Conservation (phyloP, 2,113 vertebrate genomes). For the Ia io region DNA sequence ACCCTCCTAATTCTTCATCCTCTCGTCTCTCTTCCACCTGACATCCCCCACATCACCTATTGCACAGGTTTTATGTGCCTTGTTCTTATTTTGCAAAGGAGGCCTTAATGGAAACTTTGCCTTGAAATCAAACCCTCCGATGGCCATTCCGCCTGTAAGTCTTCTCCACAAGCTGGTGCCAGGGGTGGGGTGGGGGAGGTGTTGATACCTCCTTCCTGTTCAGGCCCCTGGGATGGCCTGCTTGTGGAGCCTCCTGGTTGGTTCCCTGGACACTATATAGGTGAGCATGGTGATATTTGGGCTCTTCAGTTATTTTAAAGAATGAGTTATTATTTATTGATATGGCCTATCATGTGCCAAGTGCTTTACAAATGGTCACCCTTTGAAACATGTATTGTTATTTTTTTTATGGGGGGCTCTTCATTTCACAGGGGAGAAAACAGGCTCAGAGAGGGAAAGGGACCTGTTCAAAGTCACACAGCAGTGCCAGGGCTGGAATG, state of each 20-base stretch:
- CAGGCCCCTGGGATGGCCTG: no score
- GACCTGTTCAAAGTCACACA: neutral
- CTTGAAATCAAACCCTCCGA: neutral
- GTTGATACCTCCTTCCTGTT: neutral
- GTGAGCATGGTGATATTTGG: neutral
- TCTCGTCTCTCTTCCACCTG: neutral
- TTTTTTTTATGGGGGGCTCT: neutral
- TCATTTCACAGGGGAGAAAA: neutral
- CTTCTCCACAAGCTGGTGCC: neutral
- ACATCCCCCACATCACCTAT: neutral
- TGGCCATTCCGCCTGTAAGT: neutral
- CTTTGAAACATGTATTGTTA: neutral
- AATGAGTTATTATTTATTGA: neutral
- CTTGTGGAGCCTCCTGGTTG: neutral
- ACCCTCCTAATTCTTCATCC: neutral
- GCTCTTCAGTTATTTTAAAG: neutral
- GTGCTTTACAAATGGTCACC: neutral
- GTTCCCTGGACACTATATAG: neutral
- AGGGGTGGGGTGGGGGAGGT: neutral
- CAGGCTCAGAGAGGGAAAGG: neutral
- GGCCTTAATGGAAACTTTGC: neutral
- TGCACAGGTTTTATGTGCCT: neutral
- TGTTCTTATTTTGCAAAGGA: slow-evolving; percentile 7
- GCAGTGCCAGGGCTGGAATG: neutral
- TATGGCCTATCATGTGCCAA: neutral